phyloP scores from a whole-genome alignment of 2,113 vertebrate genomes.

The Ptilonorhynchus violaceus region DNA sequence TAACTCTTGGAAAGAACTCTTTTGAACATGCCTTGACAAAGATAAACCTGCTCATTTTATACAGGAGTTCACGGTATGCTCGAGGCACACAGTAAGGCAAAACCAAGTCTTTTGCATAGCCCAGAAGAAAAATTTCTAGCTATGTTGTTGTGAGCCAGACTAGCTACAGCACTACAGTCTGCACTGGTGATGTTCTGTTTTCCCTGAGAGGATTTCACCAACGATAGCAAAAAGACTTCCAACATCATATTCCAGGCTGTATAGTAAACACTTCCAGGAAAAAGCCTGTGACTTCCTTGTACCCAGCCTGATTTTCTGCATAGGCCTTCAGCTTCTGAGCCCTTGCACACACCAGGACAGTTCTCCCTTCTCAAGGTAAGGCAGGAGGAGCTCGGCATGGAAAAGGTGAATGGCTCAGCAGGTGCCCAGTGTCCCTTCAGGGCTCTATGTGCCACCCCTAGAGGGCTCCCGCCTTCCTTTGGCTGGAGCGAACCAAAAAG shows the following conservation, averaged over 20 bases:
- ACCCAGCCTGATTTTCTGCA: neutral
- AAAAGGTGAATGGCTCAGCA: no score
- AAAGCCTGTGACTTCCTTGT: neutral
- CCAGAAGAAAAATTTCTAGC: neutral
- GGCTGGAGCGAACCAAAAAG: rapidly evolving
- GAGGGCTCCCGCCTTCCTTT: slow-evolving; percentile 39
- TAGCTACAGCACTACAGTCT: neutral
- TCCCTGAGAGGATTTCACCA: neutral
- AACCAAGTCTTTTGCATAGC: neutral
- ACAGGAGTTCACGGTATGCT: neutral
- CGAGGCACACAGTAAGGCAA: neutral
- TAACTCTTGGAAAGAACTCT: neutral
- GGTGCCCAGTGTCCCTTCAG: neutral
- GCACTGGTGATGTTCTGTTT: neutral
- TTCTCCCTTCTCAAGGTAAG: neutral
- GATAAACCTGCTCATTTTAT: neutral
- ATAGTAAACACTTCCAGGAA: neutral
- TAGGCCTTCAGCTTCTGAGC: neutral
- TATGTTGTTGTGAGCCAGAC: neutral
- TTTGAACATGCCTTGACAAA: slow-evolving; percentile 34
- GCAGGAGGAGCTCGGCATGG: rapidly evolving
- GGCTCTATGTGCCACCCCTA: slow-evolving; percentile 1
- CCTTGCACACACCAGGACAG: rapidly evolving
- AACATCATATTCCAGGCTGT: neutral
- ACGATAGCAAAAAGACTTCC: neutral